Evolutionary conservation across 2,797 vertebrate species (phyloP), one percentile per base, ranked within the genome.

Genomic region (Myotis pilosus): DNA sequence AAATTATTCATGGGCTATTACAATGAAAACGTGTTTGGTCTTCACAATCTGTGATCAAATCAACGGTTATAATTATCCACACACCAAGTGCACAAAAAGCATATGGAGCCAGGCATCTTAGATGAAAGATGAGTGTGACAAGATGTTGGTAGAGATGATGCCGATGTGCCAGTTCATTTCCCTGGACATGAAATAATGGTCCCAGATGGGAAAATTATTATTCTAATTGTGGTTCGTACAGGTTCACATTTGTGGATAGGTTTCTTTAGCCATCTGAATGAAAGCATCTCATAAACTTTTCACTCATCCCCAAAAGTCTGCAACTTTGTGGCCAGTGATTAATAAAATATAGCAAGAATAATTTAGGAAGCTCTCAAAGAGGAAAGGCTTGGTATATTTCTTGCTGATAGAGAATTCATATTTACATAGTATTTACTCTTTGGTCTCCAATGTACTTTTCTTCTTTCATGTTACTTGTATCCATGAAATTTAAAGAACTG

Each of bases 371-470:
- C n/a, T 78, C 20, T 81, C 33, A 55, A 3, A 66, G 38, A 95
- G 36, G 66, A 38, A 95, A 47, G 16, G 7, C 33, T 53, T 92
- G 66, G 69, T 47, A 88, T 3, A 41, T 81, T 78, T 12, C 28
- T 69, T 81, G 6, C 16, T 75, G 81, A 91, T 12, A 57, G 30
- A 64, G 85, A 92, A 76, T 12, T 16, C 28, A 20, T 95, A 88
- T 88, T 47, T 60, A 91, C 44, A 55, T 20, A 79, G 38, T 88
- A 91, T 91, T 93, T 91, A 94, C n/a, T 91, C 6, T 92, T 91
- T 92, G 55, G 69, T 23, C 38, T 82, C 74, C 84, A 88, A 44
- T 72, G 41, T 28, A 69, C 64, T 53, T 91, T 94, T 91, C 68
- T 94, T 91, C 84, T 78, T 92, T 94, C 68, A 81, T 4, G 8